phyloP scores from a whole-genome alignment of 2,113 vertebrate genomes.

The Tamias sibiricus region DNA sequence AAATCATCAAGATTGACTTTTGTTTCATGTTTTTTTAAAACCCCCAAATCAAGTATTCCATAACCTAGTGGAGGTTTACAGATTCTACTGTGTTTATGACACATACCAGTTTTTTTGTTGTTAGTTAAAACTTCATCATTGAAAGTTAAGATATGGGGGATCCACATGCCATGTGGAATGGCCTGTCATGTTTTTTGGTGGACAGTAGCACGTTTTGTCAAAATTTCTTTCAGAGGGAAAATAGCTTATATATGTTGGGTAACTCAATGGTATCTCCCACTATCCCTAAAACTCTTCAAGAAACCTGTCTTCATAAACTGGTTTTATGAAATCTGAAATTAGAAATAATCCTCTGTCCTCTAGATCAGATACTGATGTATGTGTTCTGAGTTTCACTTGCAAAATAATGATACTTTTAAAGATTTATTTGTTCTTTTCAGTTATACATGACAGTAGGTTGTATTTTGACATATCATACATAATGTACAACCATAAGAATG shows the following conservation, averaged over 20 bases:
- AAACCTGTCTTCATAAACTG: neutral
- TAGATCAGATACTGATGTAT: neutral
- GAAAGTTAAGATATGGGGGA: neutral
- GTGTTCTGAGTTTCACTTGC: neutral
- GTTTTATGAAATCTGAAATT: slow-evolving; percentile 26
- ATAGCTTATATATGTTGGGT: neutral
- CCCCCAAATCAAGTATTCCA: neutral
- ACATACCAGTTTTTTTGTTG: neutral
- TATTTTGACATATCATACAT: too few species aligned
- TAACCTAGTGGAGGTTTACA: neutral
- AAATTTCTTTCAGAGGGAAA: neutral
- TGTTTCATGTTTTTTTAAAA: neutral
- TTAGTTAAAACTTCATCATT: slow-evolving; percentile 14
- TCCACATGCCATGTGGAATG: neutral
- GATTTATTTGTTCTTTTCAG: too few species aligned
- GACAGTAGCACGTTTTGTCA: neutral
- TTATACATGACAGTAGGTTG: too few species aligned
- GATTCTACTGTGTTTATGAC: neutral
- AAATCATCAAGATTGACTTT: neutral
- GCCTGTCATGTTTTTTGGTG: neutral
- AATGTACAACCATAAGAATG: too few species aligned
- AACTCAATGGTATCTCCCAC: neutral
- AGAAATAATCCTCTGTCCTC: neutral
- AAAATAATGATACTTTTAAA: neutral
- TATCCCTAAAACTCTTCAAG: neutral